Base-by-base conservation (phyloP, 1,140 invertebrate genomes). In the Chlorops oryzae region DNA sequence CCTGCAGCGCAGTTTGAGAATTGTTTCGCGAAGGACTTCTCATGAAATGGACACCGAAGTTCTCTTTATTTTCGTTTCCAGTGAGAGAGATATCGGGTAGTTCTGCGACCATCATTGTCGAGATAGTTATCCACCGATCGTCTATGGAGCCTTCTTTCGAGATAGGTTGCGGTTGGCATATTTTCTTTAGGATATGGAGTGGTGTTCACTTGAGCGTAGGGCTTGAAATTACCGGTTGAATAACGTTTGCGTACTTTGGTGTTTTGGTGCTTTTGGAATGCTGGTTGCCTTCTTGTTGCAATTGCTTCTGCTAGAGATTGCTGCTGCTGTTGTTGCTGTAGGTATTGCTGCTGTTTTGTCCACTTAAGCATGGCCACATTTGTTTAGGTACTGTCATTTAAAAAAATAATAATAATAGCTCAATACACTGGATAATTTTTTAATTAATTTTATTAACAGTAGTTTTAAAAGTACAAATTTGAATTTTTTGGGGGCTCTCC, bases 41-140 rank as follows among this genome's bases (percentile, higher is more conserved):
- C 59, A 65, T 59, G 24, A 66, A 69, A 47, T 69, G 65, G 0
- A 69, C 61, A 9, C 65, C 65, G 18, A 63, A 69, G 47, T 69
- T 69, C 50, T 69, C 65, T 48, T 69, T 69, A 44, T 69, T 69
- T 18, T 59, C 43, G 3, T 40, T 25, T 2, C 37, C 38, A 2
- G 43, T 54, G 27, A 50, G 24, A 12, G 47, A 50, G 7, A 32
- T n/a, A 9, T n/a, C 7, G n/a, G 58, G 62, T 28, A 53, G 40
- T 52, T 60, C 62, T 43, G 62, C 62, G 24, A 58, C 43, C 32
- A 34, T 52, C 53, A 39, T n/a, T 7, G n/a, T 54, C 52, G 6
- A 54, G 28, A 13, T 46, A 48, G 34, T 58, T 63, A 22, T 66
- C 63, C 38, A 63, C 58, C n/a, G 65, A 69, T 35, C 65, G 66